Evolutionary conservation across 2,888 invertebrate species (phyloP).

Genomic region (Drosophila anomelani): DNA sequence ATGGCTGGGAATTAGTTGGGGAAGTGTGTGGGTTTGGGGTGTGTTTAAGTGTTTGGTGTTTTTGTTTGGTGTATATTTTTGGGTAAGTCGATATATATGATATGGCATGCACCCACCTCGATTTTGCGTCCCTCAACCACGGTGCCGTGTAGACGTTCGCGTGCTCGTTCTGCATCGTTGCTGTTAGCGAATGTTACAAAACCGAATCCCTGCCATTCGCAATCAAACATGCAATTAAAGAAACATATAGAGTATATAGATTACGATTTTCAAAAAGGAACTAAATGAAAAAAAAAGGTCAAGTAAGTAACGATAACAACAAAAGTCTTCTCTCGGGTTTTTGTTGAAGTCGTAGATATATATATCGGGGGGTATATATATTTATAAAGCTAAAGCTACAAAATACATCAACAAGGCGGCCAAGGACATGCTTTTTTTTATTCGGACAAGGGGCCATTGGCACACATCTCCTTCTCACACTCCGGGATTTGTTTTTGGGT

Average conservation of each 20-base stretch:
- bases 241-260: constrained; percentile 79
- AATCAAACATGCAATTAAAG: constrained; percentile 81
- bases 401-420: constrained; percentile 56
- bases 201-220: constrained; percentile 97
- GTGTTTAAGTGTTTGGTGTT: constrained; percentile 32
- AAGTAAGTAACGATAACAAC: constrained; percentile 49
- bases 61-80: constrained; percentile 42
- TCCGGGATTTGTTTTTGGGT: constrained; percentile 9
- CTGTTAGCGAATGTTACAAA: constrained; percentile 99
- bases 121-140: constrained; percentile 99
- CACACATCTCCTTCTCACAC: constrained; percentile 30
- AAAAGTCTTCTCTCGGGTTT: constrained; percentile 37
- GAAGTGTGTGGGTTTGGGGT: constrained; percentile 23
- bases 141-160: constrained; percentile 99
- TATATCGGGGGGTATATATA: neutral
- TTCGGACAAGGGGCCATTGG: constrained; percentile 44
- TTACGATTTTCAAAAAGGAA: constrained; percentile 47
- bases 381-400: constrained; percentile 40
- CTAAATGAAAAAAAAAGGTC: constrained; percentile 37
- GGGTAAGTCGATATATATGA: constrained; percentile 43
- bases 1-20: constrained; percentile 28
- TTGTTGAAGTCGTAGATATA: constrained; percentile 41
- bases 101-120: constrained; percentile 98
- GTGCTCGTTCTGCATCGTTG: constrained; percentile 99
- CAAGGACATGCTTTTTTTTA: constrained; percentile 60